phyloP scores from a whole-genome alignment of 2,797 vertebrate species.

The Percopsis omiscomaycus region DNA sequence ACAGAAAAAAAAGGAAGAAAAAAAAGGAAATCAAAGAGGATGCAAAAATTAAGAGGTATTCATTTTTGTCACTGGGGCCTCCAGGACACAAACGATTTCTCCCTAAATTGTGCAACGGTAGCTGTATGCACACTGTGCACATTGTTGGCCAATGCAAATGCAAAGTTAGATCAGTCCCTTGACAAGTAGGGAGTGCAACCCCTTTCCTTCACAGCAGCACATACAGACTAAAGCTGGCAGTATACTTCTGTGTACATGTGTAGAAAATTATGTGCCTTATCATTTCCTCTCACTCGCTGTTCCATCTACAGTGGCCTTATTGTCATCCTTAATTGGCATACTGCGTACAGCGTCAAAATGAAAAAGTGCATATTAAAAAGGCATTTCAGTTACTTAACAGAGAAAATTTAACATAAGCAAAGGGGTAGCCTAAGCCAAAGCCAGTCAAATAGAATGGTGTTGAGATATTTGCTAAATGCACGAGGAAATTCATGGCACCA shows the following conservation, averaged over 20 bases:
- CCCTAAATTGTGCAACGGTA: slow-evolving; percentile 31
- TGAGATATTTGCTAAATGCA: no score
- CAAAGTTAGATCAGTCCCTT: slow-evolving; percentile 42
- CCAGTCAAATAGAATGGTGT: no score
- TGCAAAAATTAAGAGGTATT: slow-evolving; percentile 3
- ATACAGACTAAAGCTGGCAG: neutral
- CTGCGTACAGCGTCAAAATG: neutral
- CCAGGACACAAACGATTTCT: slow-evolving; percentile 17
- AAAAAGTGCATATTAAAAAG: no score
- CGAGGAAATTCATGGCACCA: no score
- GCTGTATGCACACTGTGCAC: slow-evolving; percentile 30
- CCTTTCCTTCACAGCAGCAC: slow-evolving; percentile 17
- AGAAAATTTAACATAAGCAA: no score
- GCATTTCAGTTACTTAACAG: no score
- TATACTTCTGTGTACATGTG: neutral
- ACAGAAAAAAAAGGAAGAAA: no score
- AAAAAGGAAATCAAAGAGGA: neutral
- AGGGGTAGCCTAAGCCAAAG: no score
- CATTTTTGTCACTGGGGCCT: slow-evolving; percentile 1
- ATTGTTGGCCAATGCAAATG: slow-evolving; percentile 51
- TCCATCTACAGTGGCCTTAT: slow-evolving; percentile 7
- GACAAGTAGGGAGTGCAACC: slow-evolving; percentile 18
- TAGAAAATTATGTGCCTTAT: neutral
- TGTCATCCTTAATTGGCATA: neutral
- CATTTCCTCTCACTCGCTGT: neutral